Evolutionary conservation across 2,797 vertebrate species (phyloP), one percentile per base, ranked within the genome.

Genomic region (Paguma larvata): DNA sequence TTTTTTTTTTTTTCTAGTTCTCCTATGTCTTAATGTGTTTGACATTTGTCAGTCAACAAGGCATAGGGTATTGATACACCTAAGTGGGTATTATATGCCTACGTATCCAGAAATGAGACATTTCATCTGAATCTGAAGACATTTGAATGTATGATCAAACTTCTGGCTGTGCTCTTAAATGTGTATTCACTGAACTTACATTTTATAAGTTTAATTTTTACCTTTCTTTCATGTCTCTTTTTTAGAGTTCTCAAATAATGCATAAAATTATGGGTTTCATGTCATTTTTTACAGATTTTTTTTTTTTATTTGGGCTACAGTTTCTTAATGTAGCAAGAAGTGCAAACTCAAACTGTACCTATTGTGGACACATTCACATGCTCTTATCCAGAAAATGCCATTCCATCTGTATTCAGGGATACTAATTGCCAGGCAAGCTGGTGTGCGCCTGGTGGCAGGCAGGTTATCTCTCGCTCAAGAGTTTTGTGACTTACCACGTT

Each of bases 401-500:
- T 32, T 94, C 94, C 77, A 27, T 23, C 21, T 23, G 6, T 70
- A n/a, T 87, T 19, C 67, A 91, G 80, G 90, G 25, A 19, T 41
- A 68, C 14, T 10, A 53, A 97, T 92, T 73, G 86, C 27, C 23
- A 83, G 48, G 2, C 18, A 96, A 95, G 92, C 3, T 84, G 32
- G 11, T 95, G 0, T 79, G 44, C 92, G 96, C 38, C 68, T 1
- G 34, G 12, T 21, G 15, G 12, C 56, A 94, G 41, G 51, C 63
- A 97, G 21, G 13, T 44, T 85, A 56, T 19, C 95, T 83, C 2
- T 65, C 2, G 53, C 88, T 93, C 51, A 90, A 25, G 25, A 96
- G 68, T 27, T 95, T 84, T 41, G 27, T 96, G 63, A 94, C 70
- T 98, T 95, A 91, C 75, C 70, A 89, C 14, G 56, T 53, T 79